Evolutionary conservation across 2,797 vertebrate genomes (phyloP), one percentile per base, ranked within the genome.

Genomic region (Chlorospingus semifuscus): DNA sequence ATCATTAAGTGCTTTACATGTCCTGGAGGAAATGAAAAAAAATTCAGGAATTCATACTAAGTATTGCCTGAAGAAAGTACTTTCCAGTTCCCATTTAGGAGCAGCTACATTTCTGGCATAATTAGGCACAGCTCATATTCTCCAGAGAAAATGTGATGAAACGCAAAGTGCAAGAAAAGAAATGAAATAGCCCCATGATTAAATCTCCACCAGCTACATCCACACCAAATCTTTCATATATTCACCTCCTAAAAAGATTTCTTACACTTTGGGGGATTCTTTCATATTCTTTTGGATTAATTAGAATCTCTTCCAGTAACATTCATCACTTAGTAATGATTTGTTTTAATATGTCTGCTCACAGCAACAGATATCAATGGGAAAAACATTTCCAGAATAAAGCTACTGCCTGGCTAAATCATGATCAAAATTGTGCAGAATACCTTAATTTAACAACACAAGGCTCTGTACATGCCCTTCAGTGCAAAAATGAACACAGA

Each of bases 111-210:
- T 93, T 83, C 88, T 84, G 70, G 88, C 41, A 63, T 96, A 95
- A 97, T 95, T 93, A 89, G 83, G 74, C 60, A 87, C 42, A 83
- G 65, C 61, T 92, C 87, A 93, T 59, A 78, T 78, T 95, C 96
- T 83, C 78, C 53, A 71, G 82, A 87, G 92, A 83, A 90, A 87
- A 80, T 59, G 57, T 60, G 71, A 89, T 80, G 75, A 94, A 94
- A 80, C 70, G 74, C 15, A 6, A 61, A 90, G 23, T 49, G 57
- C 70, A 82, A 90, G 80, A 42, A 87, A 82, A 95, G 17, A 87
- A 94, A 95, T 90, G 0, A 89, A 94, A 89, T 53, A 85, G 68
- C 22, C 83, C 52, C 53, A 46, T 90, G 63, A 94, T 93, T 90
- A 87, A 95, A 95, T 83, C 70, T 89, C 71, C 27, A 90, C 55